phyloP scores from a whole-genome alignment of 2,888 invertebrate genomes.

The Hoplodrina blanda region DNA sequence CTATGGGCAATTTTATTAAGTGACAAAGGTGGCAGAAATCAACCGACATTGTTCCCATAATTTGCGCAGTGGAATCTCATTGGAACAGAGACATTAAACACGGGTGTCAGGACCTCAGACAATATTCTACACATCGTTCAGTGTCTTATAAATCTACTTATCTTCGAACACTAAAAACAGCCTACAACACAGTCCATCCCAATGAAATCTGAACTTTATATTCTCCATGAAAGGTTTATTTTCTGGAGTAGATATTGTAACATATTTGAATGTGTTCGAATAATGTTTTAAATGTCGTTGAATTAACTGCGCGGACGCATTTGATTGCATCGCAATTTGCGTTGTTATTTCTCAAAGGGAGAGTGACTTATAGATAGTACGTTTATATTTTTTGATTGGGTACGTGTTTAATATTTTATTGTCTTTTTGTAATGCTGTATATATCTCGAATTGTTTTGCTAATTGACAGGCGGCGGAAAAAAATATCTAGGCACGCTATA shows the following conservation, averaged over 20 bases:
- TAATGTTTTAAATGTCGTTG: constrained; percentile 77
- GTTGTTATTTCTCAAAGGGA: constrained; percentile 77
- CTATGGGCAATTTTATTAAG: constrained; percentile 37
- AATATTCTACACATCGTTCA: constrained; percentile 84
- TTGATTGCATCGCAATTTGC: constrained; percentile 82
- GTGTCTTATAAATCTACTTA: constrained; percentile 82
- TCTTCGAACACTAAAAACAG: constrained; percentile 44
- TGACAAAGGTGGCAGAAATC: constrained; percentile 56
- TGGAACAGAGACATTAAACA: constrained; percentile 87
- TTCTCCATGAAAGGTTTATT: constrained; percentile 38
- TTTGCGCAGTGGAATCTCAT: constrained; percentile 74
- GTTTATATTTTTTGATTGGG: constrained; percentile 62
- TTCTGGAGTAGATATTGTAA: constrained; percentile 28
- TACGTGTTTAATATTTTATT: constrained; percentile 49
- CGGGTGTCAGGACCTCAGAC: constrained; percentile 82
- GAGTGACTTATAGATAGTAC: constrained; percentile 69
- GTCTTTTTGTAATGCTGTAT: constrained; percentile 22
- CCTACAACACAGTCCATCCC: constrained; percentile 45
- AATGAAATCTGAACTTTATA: constrained; percentile 58
- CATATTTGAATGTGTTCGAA: constrained; percentile 58
- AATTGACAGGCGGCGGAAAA: constrained; percentile 41
- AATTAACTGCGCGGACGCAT: constrained; percentile 83
- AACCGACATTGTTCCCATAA: constrained; percentile 73
- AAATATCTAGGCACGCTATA: constrained; percentile 22
- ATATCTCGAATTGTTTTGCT: constrained; percentile 33